Evolutionary conservation across 2,113 vertebrate genomes (phyloP), one percentile per base, ranked within the genome.

Genomic region (Sinocyclocheilus grahami): DNA sequence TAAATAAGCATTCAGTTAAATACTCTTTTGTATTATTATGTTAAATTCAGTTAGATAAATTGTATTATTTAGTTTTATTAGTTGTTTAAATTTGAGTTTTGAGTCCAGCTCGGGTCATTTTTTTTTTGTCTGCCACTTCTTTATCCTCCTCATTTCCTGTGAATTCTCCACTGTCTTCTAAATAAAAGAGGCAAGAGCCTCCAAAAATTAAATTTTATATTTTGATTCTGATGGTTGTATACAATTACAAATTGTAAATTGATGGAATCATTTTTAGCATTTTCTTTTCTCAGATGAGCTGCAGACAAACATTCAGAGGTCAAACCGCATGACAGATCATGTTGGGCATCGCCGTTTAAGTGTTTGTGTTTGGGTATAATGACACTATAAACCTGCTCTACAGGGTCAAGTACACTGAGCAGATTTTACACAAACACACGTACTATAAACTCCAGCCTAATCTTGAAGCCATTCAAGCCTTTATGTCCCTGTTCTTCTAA

Each of bases 401-500:
- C 65, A 53, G 65, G 81, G 65, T 83, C 81, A 72, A 71, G 65
- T 69, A 71, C 65, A 37, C 63, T 3, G 22, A 78, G 58, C 39
- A 77, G 58, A 78, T 53, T 63, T 85, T 67, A 48, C 75, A 53
- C 30, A 62, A 53, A 58, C 84, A 79, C 76, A 65, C 16, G 12
- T 51, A 48, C 37, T 77, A 11, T 79, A 78, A 85, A 48, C 78
- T 58, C 48, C 48, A 42, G 3, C 4, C 42, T 39, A 80, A 55
- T 83, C 81, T 48, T 37, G 8, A 55, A 53, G 81, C 65, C 65
- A 72, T 71, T 83, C 33, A 83, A 72, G 65, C 27, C 30, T 39
- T 83, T 83, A 83, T 30, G 48, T n/a, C 27, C 81, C 48, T 53
- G 65, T 33, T 55, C 20, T 46, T 72, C 9, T 86, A 60, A 80